Evolutionary conservation across 1,140 invertebrate species (phyloP), one percentile per base, ranked within the genome.

Genomic region (Drosophila cardini): DNA sequence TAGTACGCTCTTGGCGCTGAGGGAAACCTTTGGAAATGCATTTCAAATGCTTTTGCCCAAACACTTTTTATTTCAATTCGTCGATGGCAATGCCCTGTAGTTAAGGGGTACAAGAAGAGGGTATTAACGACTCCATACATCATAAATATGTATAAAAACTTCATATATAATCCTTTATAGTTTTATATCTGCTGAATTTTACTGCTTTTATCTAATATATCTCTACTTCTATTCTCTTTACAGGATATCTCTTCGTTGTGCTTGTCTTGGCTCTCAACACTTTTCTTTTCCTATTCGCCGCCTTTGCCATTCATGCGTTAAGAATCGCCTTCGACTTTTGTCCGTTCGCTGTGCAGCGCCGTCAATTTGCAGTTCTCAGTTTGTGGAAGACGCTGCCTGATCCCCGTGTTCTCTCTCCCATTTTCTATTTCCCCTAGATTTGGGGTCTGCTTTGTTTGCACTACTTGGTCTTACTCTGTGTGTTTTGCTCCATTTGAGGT

Each of bases 401-500:
- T 26, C 58, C 42, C 5, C 45, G 46, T 16, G 4, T 2, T 34
- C 30, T 18, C 36, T 4, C 11, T 21, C 13, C 40, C 38, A 13
- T 13, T 16, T 15, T 53, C 34, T 61, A 45, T 65, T 26, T 26
- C 21, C 71, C 67, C 68, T 86, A 75, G 76, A 83, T 83, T 86
- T 86, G 75, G 76, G 83, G 83, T 86, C 69, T 76, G 68, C 76
- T 89, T 87, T 87, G 83, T 87, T 87, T 87, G 83, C 78, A 74
- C 75, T 82, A 75, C 83, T 71, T 48, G 56, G 73, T 45, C 69
- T 50, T 10, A 45, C 42, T 75, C 32, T 77, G 36, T 48, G 16
- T 43, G 78, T 76, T 82, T 86, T 86, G 84, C 84, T 89, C 84
- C 85, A 89, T 89, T 89, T 89, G 84, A 80, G 85, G 67, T 72